Evolutionary conservation across 2,797 vertebrate genomes (phyloP).

Genomic region (Galaxias olidus): DNA sequence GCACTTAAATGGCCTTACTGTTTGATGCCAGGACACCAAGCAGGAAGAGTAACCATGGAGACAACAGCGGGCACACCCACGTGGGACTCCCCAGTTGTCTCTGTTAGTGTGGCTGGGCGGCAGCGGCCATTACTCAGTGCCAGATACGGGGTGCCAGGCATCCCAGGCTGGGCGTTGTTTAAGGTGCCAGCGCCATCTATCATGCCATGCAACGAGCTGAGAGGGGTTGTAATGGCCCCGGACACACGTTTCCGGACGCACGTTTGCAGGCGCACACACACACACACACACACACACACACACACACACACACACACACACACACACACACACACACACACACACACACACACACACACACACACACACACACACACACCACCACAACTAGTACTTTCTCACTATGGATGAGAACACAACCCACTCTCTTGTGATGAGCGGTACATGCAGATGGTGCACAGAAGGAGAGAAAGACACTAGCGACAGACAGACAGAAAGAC

Average conservation of each 20-base stretch:
- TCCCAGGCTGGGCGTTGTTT: constrained; percentile 68
- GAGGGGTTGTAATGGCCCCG: constrained; percentile 60
- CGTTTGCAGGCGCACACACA: constrained; percentile 9
- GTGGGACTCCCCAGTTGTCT: constrained; percentile 51
- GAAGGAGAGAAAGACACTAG: constrained; percentile 42
- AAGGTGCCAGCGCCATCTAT: constrained; percentile 70
- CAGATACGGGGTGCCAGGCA: constrained; percentile 66
- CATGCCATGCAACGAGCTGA: constrained; percentile 79
- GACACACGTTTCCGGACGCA: constrained; percentile 17
- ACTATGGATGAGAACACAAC: constrained; percentile 41
- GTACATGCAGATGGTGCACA: constrained; percentile 70
- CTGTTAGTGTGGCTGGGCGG: constrained; percentile 37
- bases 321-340: constrained; percentile 33
- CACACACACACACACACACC: constrained; percentile 6
- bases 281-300: constrained; percentile 31
- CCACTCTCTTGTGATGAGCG: constrained; percentile 49
- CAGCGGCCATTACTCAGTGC: constrained; percentile 63
- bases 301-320: constrained; percentile 11
- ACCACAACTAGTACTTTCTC: constrained; percentile 6
- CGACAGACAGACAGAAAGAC: background rate
- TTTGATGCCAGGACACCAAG: constrained; percentile 55
- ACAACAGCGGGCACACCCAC: constrained; percentile 59
- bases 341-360: constrained; percentile 10
- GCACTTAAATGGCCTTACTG: no score
- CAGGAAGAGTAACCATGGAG: constrained; percentile 58